Evolutionary conservation across 1,140 invertebrate genomes (phyloP), one percentile per base, ranked within the genome.

Genomic region (Drosophila nasuta): DNA sequence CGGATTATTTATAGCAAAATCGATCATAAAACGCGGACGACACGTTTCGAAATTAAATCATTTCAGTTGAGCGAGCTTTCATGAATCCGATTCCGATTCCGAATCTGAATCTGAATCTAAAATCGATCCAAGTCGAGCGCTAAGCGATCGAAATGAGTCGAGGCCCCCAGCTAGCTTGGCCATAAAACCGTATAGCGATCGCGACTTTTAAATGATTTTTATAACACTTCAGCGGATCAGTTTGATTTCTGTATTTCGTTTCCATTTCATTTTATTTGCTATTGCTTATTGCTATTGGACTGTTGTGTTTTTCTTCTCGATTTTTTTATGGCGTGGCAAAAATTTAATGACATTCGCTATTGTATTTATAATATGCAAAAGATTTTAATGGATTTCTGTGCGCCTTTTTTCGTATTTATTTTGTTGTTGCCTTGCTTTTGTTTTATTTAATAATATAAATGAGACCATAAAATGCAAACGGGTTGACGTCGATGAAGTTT

Each of bases 21-120:
- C 72, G 85, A 75, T 80, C 88, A 71, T 87, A 68, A 81, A 91
- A 82, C 75, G 72, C 79, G 71, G 83, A 60, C 78, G 81, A 82
- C 88, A 91, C 88, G 88, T 91, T 91, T 91, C 79, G 88, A 89
- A 91, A 91, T 91, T 91, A 91, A 91, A 91, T 91, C 88, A 91
- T 91, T 91, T 89, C 79, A 86, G 75, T 79, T 91, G 80, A 75
- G 58, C 43, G 62, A 66, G 68, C 66, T 75, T 64, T 64, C 85
- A 75, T 63, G 48, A 62, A 43, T 25, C 33, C 41, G 54, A 66
- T 15, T 46, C 43, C n/a, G 35, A 38, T 10, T 38, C 35, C 3
- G 35, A 33, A 33, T 33, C 30, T 33, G 30, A 33, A 33, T 5
- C 33, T 33, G 33, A 33, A 33, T 5, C 33, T 8, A 8, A 33